Evolutionary conservation across 1,140 invertebrate species (phyloP).

Genomic region (Drosophila neocordata): DNA sequence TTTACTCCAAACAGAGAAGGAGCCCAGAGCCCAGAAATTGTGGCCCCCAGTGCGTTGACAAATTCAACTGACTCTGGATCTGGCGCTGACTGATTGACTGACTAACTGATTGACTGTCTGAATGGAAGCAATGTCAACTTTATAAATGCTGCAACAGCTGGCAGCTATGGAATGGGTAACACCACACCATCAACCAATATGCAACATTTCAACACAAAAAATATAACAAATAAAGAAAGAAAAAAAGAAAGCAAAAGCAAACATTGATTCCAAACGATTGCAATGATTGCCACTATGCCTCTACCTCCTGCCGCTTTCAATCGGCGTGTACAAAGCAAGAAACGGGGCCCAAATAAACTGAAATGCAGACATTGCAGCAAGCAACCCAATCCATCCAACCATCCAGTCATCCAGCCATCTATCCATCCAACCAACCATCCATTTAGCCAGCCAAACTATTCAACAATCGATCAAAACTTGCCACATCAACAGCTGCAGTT

Average conservation of each 20-base stretch:
- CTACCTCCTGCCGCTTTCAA: conserved; percentile 27
- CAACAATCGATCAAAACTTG: conserved; percentile 49
- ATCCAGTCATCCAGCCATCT: conserved; percentile 21
- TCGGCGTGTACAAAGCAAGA: background rate
- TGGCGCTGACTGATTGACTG: conserved; percentile 26
- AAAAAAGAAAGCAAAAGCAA: conserved; percentile 26
- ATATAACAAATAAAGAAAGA: background rate
- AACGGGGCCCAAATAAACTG: conserved; percentile 12
- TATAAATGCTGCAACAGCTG: conserved; percentile 46
- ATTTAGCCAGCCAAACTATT: conserved; percentile 33
- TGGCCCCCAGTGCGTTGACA: conserved; percentile 52
- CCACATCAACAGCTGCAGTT: conserved; percentile 14
- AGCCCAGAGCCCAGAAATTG: conserved; percentile 31
- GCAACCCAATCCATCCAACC: background rate
- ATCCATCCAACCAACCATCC: conserved; percentile 15
- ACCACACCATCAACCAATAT: background rate
- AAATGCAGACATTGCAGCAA: conserved; percentile 11
- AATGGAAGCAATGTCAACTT: conserved; percentile 44
- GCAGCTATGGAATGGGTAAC: conserved; percentile 19
- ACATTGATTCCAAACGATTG: conserved; percentile 60
- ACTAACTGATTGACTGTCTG: conserved; percentile 12
- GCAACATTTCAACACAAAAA: conserved; percentile 1
- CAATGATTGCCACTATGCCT: conserved; percentile 46
- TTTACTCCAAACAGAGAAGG: background rate
- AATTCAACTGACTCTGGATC: conserved; percentile 38